Percentiles rank a stretch among this genome's conserved stretches.
phyloP scores from a whole-genome alignment of 2,888 invertebrate species.

The Leptinotarsa rubiginosa region DNA sequence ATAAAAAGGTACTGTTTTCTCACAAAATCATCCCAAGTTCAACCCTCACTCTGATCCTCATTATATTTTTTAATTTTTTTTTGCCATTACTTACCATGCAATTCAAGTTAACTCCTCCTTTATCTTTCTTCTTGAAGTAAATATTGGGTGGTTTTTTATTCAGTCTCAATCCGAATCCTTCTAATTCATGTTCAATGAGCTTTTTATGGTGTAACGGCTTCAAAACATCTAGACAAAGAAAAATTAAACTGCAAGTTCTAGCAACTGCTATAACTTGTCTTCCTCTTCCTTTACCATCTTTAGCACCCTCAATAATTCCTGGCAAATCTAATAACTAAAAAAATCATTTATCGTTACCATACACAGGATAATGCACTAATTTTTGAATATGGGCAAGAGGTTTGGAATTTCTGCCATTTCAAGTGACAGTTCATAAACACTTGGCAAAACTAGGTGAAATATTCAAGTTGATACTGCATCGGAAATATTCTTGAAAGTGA shows the following conservation, averaged over 20 bases:
- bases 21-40: no score
- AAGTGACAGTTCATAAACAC: no score
- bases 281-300: constrained; percentile 99
- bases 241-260: constrained; percentile 96
- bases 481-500: no score
- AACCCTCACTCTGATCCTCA: no score
- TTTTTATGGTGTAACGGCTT: constrained; percentile 98
- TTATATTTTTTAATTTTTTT: no score
- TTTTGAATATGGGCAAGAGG: no score
- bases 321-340: constrained; percentile 93
- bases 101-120: constrained; percentile 97
- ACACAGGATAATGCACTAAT: no score
- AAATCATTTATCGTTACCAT: background rate
- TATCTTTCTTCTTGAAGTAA: constrained; percentile 95
- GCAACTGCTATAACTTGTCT: constrained; percentile 99
- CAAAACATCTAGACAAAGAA: constrained; percentile 96
- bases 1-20: no score
- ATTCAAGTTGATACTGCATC: no score
- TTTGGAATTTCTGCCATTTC: no score
- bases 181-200: constrained; percentile 96
- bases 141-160: constrained; percentile 99
- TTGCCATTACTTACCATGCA: constrained; percentile 74
- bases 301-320: constrained; percentile 99
- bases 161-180: constrained; percentile 96
- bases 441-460: no score